Evolutionary conservation across 2,888 invertebrate species (phyloP), one percentile per base, ranked within the genome.

Genomic region (Sicus ferrugineus): DNA sequence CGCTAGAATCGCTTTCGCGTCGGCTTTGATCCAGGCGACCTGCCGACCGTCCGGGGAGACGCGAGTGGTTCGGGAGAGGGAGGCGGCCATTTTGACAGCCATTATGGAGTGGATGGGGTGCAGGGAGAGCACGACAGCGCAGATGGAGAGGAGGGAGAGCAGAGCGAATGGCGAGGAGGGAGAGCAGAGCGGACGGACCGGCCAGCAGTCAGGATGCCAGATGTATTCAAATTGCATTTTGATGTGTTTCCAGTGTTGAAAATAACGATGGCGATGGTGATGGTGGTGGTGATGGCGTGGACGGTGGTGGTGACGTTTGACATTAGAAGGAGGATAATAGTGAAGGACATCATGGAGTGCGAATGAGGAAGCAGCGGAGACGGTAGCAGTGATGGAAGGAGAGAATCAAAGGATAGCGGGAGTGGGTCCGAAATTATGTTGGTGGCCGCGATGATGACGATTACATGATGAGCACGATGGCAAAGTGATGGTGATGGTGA

Each of bases 11-110:
- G 95, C 95, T 87, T 95, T 95, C 76, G 94, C 94, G 87, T 95
- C 95, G 75, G 95, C 94, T 87, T 95, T 95, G 87, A 96, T 95
- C 95, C 95, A 96, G 78, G 95, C 95, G 82, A 96, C 95, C 95
- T 96, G 76, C 70, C 63, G 46, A 28, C 23, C n/a, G 59, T 56
- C 48, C 23, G 52, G 30, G 38, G 54, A 21, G n/a, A 46, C 11
- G 46, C 14, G n/a, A 46, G 11, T 11, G n/a, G 5, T 14, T 16
- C 46, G 6, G 38, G 67, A 50, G 64, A 65, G 59, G 70, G 65
- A 19, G 69, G 65, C 52, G 54, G 23, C 38, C 21, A 65, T 66
- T 70, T 68, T 66, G 68, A 73, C 46, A 69, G 21, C n/a, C n/a
- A n/a, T n/a, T n/a, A n/a, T n/a, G n/a, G n/a, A n/a, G n/a, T n/a